Evolutionary conservation across 2,113 vertebrate species (phyloP), one percentile per base, ranked within the genome.

Genomic region (Stercorarius parasiticus): DNA sequence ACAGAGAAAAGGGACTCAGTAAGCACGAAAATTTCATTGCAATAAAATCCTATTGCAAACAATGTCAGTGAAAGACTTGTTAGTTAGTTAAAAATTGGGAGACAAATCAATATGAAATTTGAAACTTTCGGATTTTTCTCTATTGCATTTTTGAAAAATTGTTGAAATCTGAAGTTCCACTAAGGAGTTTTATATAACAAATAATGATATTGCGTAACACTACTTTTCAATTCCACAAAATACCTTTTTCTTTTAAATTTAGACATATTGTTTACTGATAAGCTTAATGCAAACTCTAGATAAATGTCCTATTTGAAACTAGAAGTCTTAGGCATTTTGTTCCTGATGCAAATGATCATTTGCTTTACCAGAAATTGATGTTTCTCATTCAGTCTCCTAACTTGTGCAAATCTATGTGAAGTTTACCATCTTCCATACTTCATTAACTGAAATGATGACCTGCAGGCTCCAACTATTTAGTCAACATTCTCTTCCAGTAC

Each of bases 401-500:
- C 25, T 45, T 72, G 13, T 82, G 42, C 34, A 80, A 79, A 90
- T 85, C 71, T 76, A 15, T 94, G 66, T 76, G 70, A 76, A 61
- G 42, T 96, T 93, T 96, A 73, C 71, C 82, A 4, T 91, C 62
- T 86, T 95, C 82, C 78, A 80, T 93, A 93, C 36, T 94, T 95
- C 70, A 92, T 96, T 95, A 96, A 62, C 79, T 93, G 70, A 91
- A 95, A 93, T 69, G 36, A 83, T 95, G 86, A 85, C 58, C 61
- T 91, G 17, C 70, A 95, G 67, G 58, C 71, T 90, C 88, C 82
- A 93, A 90, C 71, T 76, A 49, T 73, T 95, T 86, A 90, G 58
- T 90, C 53, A 82, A 62, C 66, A 80, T 89, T 87, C 49, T 91
- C 49, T 97, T 7, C 7, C 58, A 66, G 30, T 62, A n/a, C 58